Conservation (phyloP, 2,888 invertebrate species). For the Hedya salicella region DNA sequence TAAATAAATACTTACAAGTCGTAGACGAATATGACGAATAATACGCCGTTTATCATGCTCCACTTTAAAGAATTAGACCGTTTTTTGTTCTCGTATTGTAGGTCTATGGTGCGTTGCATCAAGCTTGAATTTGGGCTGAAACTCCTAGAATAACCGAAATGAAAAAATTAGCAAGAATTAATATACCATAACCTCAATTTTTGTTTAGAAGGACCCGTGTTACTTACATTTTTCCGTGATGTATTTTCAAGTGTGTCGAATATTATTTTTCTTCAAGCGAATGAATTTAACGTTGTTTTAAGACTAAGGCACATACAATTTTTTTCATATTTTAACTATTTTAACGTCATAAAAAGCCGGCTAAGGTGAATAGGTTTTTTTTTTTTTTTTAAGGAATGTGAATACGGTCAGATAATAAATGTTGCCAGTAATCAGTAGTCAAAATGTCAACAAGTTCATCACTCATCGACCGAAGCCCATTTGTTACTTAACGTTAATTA, state of each 20-base stretch:
- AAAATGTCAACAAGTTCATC: too few relatives aligned
- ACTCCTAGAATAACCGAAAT: slow-evolving; percentile 55
- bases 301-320: neutral
- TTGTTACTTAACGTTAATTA: too few relatives aligned
- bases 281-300: neutral
- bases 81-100: slow-evolving; percentile 80
- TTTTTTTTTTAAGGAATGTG: too few relatives aligned
- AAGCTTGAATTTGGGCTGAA: slow-evolving; percentile 69
- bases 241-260: neutral
- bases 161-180: slow-evolving; percentile 5
- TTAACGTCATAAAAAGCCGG: neutral
- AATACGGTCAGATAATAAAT: too few relatives aligned
- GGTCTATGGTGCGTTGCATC: slow-evolving; percentile 81
- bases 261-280: neutral
- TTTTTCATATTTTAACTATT: neutral
- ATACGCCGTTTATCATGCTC: slow-evolving; percentile 83
- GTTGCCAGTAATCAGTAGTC: too few relatives aligned
- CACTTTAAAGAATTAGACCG: slow-evolving; percentile 84
- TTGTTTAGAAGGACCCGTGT: neutral
- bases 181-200: slow-evolving; percentile 34
- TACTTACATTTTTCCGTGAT: slow-evolving; percentile 22
- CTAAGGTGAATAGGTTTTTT: too few relatives aligned
- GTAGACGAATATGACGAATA: slow-evolving; percentile 83
- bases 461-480: too few relatives aligned
- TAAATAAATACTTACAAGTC: slow-evolving; percentile 83